phyloP scores from a whole-genome alignment of 2,113 vertebrate genomes.

The Perca flavescens region DNA sequence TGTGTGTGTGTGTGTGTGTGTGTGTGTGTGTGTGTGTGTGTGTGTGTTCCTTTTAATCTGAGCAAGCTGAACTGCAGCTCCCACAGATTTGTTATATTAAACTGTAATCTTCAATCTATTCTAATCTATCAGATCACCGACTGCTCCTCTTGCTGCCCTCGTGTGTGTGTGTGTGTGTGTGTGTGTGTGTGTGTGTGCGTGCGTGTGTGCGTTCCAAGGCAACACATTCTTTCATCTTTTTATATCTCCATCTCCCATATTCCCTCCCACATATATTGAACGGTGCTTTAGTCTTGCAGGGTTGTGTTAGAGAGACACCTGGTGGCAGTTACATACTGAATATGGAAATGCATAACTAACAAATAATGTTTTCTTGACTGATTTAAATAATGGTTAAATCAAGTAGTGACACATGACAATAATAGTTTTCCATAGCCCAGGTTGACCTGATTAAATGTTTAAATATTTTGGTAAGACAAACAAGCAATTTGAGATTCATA shows the following conservation, averaged over 20 bases:
- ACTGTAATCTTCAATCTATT: slow-evolving; percentile 73
- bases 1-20: slow-evolving; percentile 4
- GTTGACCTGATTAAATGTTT: no score
- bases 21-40: slow-evolving; percentile 11
- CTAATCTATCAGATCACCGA: slow-evolving; percentile 60
- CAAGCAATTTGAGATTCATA: no score
- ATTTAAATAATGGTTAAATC: neutral
- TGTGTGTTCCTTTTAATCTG: slow-evolving; percentile 55
- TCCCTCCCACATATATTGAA: slow-evolving; percentile 50
- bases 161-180: neutral
- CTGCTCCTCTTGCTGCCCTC: slow-evolving; percentile 56
- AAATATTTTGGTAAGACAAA: no score
- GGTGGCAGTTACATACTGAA: slow-evolving; percentile 47
- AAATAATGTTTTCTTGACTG: neutral
- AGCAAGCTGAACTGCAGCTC: slow-evolving; percentile 32
- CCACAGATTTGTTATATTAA: slow-evolving; percentile 65
- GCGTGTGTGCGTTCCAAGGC: slow-evolving; percentile 21
- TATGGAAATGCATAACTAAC: no score
- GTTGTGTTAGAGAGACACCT: slow-evolving; percentile 69
- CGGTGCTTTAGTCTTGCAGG: neutral
- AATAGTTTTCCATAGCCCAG: no score
- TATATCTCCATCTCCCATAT: slow-evolving; percentile 42
- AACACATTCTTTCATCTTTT: slow-evolving; percentile 62
- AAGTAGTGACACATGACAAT: no score
- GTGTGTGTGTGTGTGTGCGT: neutral